phyloP scores from a whole-genome alignment of 2,797 vertebrate species.

The Rhinichthys osculus region DNA sequence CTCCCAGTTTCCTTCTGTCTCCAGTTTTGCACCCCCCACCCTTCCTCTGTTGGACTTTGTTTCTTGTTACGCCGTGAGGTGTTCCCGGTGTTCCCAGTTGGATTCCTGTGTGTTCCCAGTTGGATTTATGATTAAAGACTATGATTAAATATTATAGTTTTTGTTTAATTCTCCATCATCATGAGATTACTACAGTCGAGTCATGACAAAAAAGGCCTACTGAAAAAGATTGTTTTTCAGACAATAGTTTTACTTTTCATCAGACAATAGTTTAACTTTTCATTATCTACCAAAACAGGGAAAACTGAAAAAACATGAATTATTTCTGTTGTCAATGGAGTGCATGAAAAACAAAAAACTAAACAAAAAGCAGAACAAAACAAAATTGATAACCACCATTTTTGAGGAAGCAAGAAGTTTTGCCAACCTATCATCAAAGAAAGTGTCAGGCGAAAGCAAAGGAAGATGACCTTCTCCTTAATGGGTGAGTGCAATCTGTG shows the following conservation, averaged over 20 bases:
- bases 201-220: background rate
- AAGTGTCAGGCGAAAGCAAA: constrained; percentile 55
- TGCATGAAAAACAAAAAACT: background rate
- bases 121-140: background rate
- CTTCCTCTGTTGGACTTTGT: background rate
- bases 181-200: background rate
- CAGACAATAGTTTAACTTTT: background rate
- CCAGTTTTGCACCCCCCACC: too few relatives aligned
- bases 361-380: too few relatives aligned
- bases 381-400: background rate
- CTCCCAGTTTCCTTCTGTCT: too few relatives aligned
- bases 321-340: background rate
- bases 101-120: background rate
- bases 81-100: too few relatives aligned
- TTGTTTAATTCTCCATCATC: background rate
- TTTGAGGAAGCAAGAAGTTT: background rate
- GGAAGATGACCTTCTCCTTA: constrained; percentile 17
- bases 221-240: background rate
- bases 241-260: background rate
- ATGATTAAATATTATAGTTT: background rate
- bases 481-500: constrained; percentile 1
- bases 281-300: background rate
- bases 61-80: too few relatives aligned
- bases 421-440: background rate
- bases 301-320: background rate